Evolutionary conservation across 2,797 vertebrate genomes (phyloP).

Genomic region (Sebastes trivittatus): DNA sequence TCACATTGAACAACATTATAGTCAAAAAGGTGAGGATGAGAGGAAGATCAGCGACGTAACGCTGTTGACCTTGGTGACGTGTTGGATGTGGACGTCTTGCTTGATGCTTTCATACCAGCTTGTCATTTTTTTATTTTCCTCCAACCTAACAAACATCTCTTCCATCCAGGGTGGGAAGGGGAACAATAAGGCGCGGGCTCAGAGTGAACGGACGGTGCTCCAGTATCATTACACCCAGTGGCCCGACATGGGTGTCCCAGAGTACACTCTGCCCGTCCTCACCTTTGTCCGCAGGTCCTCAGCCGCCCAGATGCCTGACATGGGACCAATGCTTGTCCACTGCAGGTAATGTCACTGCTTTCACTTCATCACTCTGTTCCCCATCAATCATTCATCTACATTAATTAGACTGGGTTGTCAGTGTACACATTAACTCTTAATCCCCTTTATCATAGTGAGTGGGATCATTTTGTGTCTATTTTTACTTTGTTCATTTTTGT

Average conservation of each 20-base stretch:
- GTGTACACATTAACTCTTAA: not conserved
- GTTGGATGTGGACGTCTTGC: not conserved
- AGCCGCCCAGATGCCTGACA: slow-evolving; percentile 83
- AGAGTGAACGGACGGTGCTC: slow-evolving; percentile 88
- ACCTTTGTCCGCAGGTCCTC: slow-evolving; percentile 93
- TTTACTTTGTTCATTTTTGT: not conserved
- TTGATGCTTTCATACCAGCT: not conserved
- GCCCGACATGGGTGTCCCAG: slow-evolving; percentile 96
- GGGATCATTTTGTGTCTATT: not conserved
- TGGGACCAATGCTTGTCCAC: slow-evolving; percentile 92
- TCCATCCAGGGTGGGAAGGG: slow-evolving; percentile 86
- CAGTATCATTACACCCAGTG: slow-evolving; percentile 97
- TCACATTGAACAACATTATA: slow-evolving; percentile 89
- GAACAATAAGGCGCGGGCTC: slow-evolving; percentile 85
- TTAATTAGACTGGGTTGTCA: not conserved
- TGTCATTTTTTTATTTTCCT: not conserved
- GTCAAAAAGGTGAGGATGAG: slow-evolving; percentile 87
- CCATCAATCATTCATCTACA: not conserved
- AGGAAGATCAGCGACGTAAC: not conserved
- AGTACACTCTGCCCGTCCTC: slow-evolving; percentile 92
- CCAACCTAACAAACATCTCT: not conserved
- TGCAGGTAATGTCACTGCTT: slow-evolving; percentile 85
- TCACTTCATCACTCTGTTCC: not conserved
- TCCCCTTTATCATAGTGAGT: not conserved
- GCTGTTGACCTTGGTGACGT: not conserved